These are phyloP conservation scores for Euwallacea fornicatus DNA, from an alignment of 1,140 invertebrate genomes.

Conservation along the genomic window DNA sequence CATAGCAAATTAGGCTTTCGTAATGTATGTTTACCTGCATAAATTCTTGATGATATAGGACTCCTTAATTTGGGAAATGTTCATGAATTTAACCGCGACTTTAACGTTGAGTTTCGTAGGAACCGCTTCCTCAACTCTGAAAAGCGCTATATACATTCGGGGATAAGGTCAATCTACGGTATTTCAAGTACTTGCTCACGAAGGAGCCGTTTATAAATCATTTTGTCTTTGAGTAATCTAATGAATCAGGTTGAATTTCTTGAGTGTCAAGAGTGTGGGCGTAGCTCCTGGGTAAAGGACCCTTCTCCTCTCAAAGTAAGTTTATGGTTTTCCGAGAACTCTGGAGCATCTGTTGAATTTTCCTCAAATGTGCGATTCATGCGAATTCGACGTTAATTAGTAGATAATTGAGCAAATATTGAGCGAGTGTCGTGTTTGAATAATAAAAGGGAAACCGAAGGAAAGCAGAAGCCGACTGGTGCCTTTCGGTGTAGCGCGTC, in stretches of 20 bases:
- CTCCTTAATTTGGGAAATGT: slow-evolving; percentile 65
- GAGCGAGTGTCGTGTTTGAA: too few species aligned
- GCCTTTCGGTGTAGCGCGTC: neutral
- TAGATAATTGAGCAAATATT: too few species aligned
- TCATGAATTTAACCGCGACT: slow-evolving; percentile 74
- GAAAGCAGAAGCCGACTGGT: too few species aligned
- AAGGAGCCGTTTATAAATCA: neutral
- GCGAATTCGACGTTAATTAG: too few species aligned
- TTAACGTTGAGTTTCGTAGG: slow-evolving; percentile 50
- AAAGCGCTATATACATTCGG: neutral
- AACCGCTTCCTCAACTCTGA: slow-evolving; percentile 35
- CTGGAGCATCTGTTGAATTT: neutral
- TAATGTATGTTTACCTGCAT: slow-evolving; percentile 52
- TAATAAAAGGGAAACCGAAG: too few species aligned
- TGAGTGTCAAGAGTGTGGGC: neutral
- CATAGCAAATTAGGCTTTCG: too few species aligned
- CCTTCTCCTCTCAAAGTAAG: neutral
- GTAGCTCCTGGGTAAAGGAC: neutral
- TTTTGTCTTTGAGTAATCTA: neutral
- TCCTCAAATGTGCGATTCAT: too few species aligned
- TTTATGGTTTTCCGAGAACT: neutral
- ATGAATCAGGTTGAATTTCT: neutral
- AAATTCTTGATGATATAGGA: slow-evolving; percentile 68
- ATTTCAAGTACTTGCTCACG: neutral
- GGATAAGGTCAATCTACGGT: too few species aligned